Evolutionary conservation across 53 echinoderm and acorn worm species (phyloP).

Genomic region (Paelopatides confundens): DNA sequence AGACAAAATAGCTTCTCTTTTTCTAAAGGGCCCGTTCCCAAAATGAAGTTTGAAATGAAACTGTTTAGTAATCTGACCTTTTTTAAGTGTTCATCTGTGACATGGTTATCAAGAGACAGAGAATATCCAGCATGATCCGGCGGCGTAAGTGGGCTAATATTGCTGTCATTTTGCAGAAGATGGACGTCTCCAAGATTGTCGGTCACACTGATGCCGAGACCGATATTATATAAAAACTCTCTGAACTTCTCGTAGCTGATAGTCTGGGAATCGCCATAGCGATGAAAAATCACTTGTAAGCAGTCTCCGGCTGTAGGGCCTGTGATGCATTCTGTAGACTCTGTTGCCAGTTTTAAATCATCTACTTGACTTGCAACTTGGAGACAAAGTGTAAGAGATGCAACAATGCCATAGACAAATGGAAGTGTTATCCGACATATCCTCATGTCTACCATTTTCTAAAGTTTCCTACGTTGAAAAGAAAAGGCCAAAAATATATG

Average conservation of each 20-base stretch:
- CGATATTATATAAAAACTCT: slow-evolving; percentile 68
- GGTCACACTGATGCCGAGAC: slow-evolving; percentile 53
- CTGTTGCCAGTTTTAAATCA: not conserved
- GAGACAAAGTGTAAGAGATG: not conserved
- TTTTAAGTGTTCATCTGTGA: slow-evolving; percentile 7
- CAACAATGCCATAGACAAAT: no score
- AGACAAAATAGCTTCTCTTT: no score
- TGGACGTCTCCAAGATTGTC: not conserved
- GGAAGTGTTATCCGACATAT: no score
- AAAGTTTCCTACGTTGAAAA: no score
- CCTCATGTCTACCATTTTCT: no score
- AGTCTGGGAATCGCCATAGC: slow-evolving; percentile 61
- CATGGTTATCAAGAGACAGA: not conserved
- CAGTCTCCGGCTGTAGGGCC: slow-evolving; percentile 57
- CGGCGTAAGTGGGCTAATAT: not conserved
- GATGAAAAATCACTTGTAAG: slow-evolving; percentile 66
- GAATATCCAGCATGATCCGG: not conserved
- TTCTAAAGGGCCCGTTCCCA: no score
- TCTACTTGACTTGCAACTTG: not conserved
- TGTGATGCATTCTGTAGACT: not conserved
- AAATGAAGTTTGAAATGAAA: no score
- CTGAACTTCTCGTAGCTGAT: slow-evolving; percentile 61
- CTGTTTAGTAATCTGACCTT: not conserved
- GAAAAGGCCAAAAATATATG: no score
- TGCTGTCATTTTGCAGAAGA: not conserved